Evolutionary conservation across 64 coral and sea anemone species (phyloP).

Genomic region (Porites australiensis): DNA sequence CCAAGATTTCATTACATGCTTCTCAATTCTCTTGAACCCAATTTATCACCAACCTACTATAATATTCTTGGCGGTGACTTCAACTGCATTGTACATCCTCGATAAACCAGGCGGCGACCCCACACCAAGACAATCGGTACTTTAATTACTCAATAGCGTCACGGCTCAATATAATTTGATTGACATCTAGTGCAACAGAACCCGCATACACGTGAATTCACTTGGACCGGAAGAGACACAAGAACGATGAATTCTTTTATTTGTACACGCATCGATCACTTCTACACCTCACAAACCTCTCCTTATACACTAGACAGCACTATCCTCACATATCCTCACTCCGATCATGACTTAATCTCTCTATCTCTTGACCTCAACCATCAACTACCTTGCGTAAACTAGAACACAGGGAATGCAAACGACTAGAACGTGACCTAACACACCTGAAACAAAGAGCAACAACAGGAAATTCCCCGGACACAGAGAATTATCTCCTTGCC

Average conservation of each 20-base stretch:
- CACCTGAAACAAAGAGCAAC: not conserved
- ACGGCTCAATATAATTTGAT: not conserved
- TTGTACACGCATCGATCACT: not conserved
- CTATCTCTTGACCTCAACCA: not conserved
- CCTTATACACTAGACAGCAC: not conserved
- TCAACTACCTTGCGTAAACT: not conserved
- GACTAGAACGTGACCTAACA: not conserved
- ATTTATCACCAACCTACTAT: not conserved
- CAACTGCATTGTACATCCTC: slow-evolving; percentile 10
- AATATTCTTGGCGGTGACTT: slow-evolving; percentile 36
- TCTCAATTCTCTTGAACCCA: not conserved
- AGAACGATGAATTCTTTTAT: not conserved
- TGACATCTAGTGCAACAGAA: not conserved
- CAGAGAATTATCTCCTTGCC: slow-evolving; percentile 2
- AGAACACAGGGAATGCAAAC: not conserved
- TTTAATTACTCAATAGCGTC: not conserved
- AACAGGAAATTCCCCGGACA: not conserved
- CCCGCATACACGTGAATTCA: not conserved
- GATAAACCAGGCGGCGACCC: slow-evolving; percentile 27
- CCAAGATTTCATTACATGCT: not conserved
- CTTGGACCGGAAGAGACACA: not conserved
- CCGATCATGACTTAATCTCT: not conserved
- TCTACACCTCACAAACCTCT: not conserved
- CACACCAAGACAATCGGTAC: not conserved
- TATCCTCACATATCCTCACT: not conserved